A percentile compares a stretch with the other conserved stretches of the same genome.
Conservation (phyloP, 2,797 vertebrate genomes). For the Chloroceryle amazona region DNA sequence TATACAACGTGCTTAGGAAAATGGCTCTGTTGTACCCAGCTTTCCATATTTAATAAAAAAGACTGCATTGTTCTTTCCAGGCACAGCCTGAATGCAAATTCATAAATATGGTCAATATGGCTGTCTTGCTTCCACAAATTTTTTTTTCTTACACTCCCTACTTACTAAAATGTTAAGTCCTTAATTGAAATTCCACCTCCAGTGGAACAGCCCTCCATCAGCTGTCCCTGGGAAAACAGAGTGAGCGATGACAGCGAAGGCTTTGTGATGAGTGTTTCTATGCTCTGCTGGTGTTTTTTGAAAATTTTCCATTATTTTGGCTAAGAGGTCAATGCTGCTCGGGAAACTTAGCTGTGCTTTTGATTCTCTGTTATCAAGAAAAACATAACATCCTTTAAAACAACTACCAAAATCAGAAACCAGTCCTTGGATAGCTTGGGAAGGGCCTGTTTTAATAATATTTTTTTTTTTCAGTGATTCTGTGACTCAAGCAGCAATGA, state of each 20-base stretch:
- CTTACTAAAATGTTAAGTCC: constrained; percentile 39
- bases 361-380: constrained; percentile 18
- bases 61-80: constrained; percentile 41
- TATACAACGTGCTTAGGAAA: not conserved
- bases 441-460: not conserved
- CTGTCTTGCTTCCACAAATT: not conserved
- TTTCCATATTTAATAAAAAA: constrained; percentile 21
- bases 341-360: not conserved
- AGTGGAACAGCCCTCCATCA: constrained; percentile 13
- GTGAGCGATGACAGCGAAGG: not conserved
- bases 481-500: not conserved
- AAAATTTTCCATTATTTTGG: constrained; percentile 41
- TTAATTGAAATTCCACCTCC: constrained; percentile 65
- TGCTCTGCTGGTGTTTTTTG: not conserved
- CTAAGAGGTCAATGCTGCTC: not conserved
- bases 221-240: not conserved
- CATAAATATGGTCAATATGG: not conserved
- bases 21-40: constrained; percentile 37
- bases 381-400: constrained; percentile 12
- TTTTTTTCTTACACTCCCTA: not conserved
- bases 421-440: not conserved
- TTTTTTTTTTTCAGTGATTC: not conserved
- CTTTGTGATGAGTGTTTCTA: constrained; percentile 13
- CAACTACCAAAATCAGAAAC: not conserved
- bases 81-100: not conserved